phyloP scores from a whole-genome alignment of 2,888 invertebrate genomes.

The Branchellion lobata region DNA sequence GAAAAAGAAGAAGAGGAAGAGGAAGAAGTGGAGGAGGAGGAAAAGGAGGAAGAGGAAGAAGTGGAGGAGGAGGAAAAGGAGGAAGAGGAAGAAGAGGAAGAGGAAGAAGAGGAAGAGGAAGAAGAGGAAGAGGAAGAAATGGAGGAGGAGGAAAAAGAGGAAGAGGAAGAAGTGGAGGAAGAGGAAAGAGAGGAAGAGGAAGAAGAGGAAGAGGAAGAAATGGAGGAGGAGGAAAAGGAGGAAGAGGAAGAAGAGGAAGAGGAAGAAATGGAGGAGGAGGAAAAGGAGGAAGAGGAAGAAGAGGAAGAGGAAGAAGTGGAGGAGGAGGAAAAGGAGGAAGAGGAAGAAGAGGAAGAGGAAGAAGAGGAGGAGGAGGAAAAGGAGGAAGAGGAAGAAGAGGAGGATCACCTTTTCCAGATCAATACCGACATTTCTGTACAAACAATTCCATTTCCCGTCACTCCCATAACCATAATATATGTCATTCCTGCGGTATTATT shows the following conservation, averaged over 20 bases:
- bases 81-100: not conserved
- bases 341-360: not conserved
- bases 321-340: not conserved
- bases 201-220: not conserved
- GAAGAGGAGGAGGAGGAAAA: not conserved
- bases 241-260: not conserved
- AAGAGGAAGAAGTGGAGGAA: not conserved
- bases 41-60: not conserved
- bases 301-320: not conserved
- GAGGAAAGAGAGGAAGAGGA: not conserved
- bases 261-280: not conserved
- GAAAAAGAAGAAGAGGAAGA: not conserved
- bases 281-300: not conserved
- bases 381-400: not conserved
- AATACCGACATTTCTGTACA: constrained; percentile 4
- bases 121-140: not conserved
- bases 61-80: not conserved
- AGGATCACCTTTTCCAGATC: not conserved
- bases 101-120: not conserved
- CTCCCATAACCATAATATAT: constrained; percentile 4
- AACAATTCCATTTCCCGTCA: not conserved
- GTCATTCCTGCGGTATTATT: not conserved
- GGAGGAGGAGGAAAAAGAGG: not conserved
- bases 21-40: not conserved
- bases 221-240: not conserved